Conservation (phyloP, 2,113 vertebrate species). For the Oxyruncus cristatus region DNA sequence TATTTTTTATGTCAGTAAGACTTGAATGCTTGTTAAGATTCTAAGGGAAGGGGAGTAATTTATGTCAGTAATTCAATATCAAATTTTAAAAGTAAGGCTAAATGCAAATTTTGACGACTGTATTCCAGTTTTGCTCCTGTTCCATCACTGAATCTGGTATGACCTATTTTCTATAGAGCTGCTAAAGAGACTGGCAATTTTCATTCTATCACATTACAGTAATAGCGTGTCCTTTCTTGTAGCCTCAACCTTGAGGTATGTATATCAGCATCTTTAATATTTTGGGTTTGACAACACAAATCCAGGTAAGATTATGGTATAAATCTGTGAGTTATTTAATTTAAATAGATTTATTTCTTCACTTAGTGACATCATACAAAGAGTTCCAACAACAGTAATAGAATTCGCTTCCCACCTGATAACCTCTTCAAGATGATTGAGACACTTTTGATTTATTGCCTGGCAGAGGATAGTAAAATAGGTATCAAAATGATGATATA, state of each 20-base stretch:
- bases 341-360: neutral
- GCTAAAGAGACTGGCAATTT: neutral
- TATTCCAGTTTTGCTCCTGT: neutral
- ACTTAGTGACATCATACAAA: neutral
- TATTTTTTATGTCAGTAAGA: neutral
- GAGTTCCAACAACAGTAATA: neutral
- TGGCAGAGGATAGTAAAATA: conserved; percentile 25
- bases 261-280: neutral
- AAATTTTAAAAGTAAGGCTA: neutral
- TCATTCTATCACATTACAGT: neutral
- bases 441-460: conserved; percentile 13
- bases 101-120: neutral
- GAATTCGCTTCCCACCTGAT: neutral
- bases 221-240: neutral
- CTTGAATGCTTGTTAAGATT: neutral
- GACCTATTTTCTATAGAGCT: neutral
- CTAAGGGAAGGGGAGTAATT: neutral
- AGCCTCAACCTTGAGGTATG: neutral
- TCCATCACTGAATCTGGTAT: neutral
- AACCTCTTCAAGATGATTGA: neutral
- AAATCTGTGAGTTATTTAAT: neutral
- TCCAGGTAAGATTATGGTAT: neutral
- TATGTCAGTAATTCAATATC: neutral
- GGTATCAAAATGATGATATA: conserved; percentile 5
- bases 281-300: neutral